phyloP scores from a whole-genome alignment of 1,140 invertebrate genomes.

The Bombus superbus region DNA sequence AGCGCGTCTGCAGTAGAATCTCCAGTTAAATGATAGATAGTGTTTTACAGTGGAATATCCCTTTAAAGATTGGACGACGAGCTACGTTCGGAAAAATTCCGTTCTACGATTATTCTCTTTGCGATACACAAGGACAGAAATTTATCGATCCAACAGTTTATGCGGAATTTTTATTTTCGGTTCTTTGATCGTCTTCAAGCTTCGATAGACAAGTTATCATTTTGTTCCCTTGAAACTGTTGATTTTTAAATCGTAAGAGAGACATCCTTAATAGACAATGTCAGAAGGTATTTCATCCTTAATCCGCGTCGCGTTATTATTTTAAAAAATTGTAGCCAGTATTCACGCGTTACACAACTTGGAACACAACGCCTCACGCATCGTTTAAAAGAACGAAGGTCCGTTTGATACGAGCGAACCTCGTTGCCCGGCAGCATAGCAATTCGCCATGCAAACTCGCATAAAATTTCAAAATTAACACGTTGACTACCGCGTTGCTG shows the following conservation, averaged over 20 bases:
- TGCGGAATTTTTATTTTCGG: neutral
- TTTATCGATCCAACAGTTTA: too few relatives aligned
- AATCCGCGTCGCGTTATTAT: neutral
- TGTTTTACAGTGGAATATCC: too few relatives aligned
- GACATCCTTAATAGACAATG: neutral
- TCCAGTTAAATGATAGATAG: neutral
- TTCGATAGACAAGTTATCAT: neutral
- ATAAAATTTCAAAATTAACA: constrained; percentile 55
- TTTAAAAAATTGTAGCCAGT: neutral
- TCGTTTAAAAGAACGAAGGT: constrained; percentile 27
- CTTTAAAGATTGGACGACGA: too few relatives aligned
- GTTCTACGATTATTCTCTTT: too few relatives aligned
- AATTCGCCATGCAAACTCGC: constrained; percentile 22
- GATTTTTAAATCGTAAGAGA: neutral
- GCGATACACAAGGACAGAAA: too few relatives aligned
- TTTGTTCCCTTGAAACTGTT: neutral
- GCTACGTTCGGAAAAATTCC: too few relatives aligned
- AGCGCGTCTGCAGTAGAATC: too few relatives aligned
- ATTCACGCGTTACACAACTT: neutral
- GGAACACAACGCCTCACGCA: constrained; percentile 10
- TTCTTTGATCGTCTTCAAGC: neutral
- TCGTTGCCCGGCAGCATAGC: neutral
- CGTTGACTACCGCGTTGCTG: constrained; percentile 34
- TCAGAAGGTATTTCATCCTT: neutral
- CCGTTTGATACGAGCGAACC: neutral